These are phyloP conservation scores for Patiria pectinifera DNA, from an alignment of 53 echinoderm and acorn worm species.

Conservation along the genomic window DNA sequence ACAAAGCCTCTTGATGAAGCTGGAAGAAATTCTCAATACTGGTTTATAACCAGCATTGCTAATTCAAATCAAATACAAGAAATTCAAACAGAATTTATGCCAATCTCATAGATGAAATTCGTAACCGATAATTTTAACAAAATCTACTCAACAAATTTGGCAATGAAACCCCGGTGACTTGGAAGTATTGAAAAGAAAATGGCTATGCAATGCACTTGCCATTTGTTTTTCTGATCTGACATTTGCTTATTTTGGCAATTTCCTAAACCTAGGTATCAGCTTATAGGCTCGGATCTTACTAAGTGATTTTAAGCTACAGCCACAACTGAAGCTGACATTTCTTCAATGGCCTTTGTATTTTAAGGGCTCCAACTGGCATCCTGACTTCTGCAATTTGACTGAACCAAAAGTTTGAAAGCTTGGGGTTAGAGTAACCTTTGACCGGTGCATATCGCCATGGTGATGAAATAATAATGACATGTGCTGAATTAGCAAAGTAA, in stretches of 20 bases:
- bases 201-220: neutral
- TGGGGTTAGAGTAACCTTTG: neutral
- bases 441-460: neutral
- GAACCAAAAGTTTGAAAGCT: no score
- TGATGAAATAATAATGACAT: neutral
- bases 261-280: no score
- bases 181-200: neutral
- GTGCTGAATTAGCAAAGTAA: neutral
- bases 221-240: neutral
- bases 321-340: no score
- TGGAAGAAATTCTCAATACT: constrained; percentile 60
- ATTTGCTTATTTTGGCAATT: no score
- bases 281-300: no score
- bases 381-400: no score
- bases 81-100: neutral
- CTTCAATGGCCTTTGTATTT: no score
- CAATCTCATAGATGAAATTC: neutral
- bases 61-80: constrained; percentile 26
- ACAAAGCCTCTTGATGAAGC: constrained; percentile 60
- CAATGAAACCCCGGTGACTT: neutral
- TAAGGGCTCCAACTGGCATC: no score
- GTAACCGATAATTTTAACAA: neutral
- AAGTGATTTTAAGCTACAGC: no score
- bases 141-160: neutral
- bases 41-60: constrained; percentile 53